Base-by-base conservation (phyloP, 2,888 invertebrate genomes). In the Chrysolina americana region DNA sequence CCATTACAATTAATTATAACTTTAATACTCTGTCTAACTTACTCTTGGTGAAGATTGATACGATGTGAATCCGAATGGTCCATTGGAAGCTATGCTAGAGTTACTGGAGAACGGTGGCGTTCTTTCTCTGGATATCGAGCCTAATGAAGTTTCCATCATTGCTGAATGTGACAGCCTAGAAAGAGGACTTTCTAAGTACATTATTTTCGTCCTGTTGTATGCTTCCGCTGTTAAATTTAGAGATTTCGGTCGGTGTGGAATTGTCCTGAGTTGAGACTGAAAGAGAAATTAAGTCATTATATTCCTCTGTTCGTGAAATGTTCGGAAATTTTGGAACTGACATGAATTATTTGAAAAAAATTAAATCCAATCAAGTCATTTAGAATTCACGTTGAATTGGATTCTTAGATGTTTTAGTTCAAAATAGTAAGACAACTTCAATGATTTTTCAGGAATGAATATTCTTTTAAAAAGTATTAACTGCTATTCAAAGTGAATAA, bases 21-120 rank as follows among this genome's bases (percentile, higher is more conserved):
- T 36, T 64, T 2, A 19, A 59, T 17, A 62, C 41, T 0, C 36
- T 2, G 17, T 10, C 1, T 19, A 23, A 19, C 78, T 80, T 71
- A 82, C 81, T 78, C 73, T 78, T 59, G 71, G 78, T 71, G 53
- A 74, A 50, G 76, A 53, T 41, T 70, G 53, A 50, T 78, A 74
- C 0, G 77, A 50, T 13, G 76, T 63, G 23, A 73, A 76, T 56
- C 73, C 76, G 17, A 72, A 77, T n/a, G 65, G 23, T 19, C 72
- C 71, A 65, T 87, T 82, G 85, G 90, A 90, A 3, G 89, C 89
- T 82, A 65, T 89, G 88, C 19, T 91, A 86, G 76, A 89, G 85
- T 80, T 88, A 87, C 73, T 90, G 87, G 88, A 90, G 87, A 41
- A 90, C 85, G 79, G 89, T 87, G 81, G 87, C 4, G 86, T 86